Conservation (phyloP, 1,140 invertebrate species). For the Cotesia chilonis region DNA sequence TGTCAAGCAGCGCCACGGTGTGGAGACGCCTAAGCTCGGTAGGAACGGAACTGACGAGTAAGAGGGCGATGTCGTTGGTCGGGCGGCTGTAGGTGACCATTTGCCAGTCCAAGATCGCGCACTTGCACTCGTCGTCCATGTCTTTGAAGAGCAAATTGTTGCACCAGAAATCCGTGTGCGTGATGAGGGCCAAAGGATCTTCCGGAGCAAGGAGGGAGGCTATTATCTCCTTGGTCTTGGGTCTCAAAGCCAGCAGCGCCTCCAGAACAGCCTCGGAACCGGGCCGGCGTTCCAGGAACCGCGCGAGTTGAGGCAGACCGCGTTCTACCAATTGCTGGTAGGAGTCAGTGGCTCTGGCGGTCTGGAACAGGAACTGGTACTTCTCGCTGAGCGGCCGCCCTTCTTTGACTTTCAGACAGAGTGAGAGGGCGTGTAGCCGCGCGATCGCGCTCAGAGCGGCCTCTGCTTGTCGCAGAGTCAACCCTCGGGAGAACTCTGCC, state of each 20-base stretch:
- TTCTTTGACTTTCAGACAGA: conserved; percentile 73
- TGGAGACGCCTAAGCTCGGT: conserved; percentile 73
- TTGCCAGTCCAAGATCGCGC: conserved; percentile 82
- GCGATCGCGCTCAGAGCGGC: conserved; percentile 77
- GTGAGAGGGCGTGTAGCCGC: conserved; percentile 74
- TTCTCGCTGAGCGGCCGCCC: conserved; percentile 70
- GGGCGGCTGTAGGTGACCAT: conserved; percentile 82
- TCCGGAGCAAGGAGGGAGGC: conserved; percentile 72
- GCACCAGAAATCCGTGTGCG: conserved; percentile 85
- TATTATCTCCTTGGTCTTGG: conserved; percentile 71
- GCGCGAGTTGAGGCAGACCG: conserved; percentile 76
- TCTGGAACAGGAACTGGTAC: conserved; percentile 80
- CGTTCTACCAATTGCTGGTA: conserved; percentile 80
- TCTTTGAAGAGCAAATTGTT: conserved; percentile 79
- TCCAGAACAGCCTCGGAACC: conserved; percentile 68
- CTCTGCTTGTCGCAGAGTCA: conserved; percentile 72
- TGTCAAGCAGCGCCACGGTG: conserved; percentile 71
- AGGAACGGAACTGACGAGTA: conserved; percentile 80
- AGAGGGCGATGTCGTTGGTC: conserved; percentile 80
- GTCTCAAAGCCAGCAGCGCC: conserved; percentile 66
- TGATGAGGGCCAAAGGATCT: conserved; percentile 75
- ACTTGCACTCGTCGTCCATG: conserved; percentile 64
- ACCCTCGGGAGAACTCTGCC: conserved; percentile 73
- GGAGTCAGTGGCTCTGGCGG: conserved; percentile 77
- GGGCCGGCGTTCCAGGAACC: conserved; percentile 73